Evolutionary conservation across 1,140 invertebrate genomes (phyloP).

Genomic region (Charaxes varanes): DNA sequence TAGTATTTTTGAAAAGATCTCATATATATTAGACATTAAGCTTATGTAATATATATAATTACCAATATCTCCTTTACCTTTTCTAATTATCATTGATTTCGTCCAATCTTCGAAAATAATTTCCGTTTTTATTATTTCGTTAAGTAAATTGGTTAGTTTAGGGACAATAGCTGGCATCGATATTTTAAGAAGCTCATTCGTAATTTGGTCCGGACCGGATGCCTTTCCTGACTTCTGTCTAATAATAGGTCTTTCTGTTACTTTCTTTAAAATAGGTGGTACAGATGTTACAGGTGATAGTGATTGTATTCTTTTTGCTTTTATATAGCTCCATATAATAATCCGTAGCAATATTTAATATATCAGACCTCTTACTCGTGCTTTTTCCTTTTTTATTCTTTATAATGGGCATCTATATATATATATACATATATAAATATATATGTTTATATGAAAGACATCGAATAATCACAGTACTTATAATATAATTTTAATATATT

Average conservation of each 20-base stretch:
- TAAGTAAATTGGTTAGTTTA: constrained; percentile 8
- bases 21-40: constrained; percentile 17
- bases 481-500: too few species aligned
- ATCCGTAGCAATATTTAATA: constrained; percentile 12
- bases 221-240: constrained; percentile 14
- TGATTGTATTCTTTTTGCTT: neutral
- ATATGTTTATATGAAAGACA: too few species aligned
- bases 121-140: constrained; percentile 10
- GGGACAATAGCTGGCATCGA: constrained; percentile 1
- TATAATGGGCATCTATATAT: constrained; percentile 21
- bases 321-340: constrained; percentile 12
- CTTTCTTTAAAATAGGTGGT: constrained; percentile 15
- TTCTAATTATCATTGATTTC: constrained; percentile 12
- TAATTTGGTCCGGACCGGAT: constrained; percentile 13
- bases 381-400: constrained; percentile 1
- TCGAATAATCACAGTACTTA: too few species aligned
- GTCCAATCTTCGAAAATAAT: constrained; percentile 9
- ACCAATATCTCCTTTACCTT: constrained; percentile 7
- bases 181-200: constrained; percentile 14
- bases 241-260: constrained; percentile 17
- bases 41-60: constrained; percentile 11
- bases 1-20: constrained; percentile 15
- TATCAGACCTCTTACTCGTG: constrained; percentile 11
- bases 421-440: too few species aligned
- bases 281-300: neutral